Conservation (phyloP, 2,113 vertebrate species). For the Sinocyclocheilus rhinocerous region DNA sequence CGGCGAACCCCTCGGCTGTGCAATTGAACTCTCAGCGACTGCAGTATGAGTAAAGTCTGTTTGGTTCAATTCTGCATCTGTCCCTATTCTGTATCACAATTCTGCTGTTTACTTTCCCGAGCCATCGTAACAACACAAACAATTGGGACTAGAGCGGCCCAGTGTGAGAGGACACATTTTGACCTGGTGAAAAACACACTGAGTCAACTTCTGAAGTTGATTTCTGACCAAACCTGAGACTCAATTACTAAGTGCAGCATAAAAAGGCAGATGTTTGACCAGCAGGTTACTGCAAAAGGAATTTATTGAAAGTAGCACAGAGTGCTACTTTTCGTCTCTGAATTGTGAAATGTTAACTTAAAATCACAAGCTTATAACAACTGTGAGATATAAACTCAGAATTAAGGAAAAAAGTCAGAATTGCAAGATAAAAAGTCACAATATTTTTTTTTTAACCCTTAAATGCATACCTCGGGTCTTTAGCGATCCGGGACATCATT, state of each 20-base stretch:
- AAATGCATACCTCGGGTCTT: no score
- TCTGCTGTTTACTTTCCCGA: slow-evolving; percentile 68
- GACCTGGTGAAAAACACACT: not conserved
- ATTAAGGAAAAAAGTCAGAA: no score
- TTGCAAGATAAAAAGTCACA: no score
- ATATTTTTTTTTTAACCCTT: no score
- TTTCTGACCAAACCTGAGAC: not conserved
- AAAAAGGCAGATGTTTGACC: not conserved
- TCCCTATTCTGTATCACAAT: slow-evolving; percentile 67
- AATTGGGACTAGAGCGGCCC: slow-evolving; percentile 59
- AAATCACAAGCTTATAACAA: no score
- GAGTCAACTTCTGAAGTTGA: not conserved
- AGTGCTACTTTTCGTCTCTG: not conserved
- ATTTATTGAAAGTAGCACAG: not conserved
- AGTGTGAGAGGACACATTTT: slow-evolving; percentile 57
- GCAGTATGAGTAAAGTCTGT: slow-evolving; percentile 51
- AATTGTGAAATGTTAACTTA: no score
- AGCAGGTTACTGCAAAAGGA: not conserved
- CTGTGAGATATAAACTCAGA: no score
- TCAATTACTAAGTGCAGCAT: not conserved
- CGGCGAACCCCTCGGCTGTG: not conserved
- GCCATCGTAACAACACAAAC: slow-evolving; percentile 64
- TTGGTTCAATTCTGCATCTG: slow-evolving; percentile 60
- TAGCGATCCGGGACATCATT: no score
- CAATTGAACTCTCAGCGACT: not conserved